phyloP scores from a whole-genome alignment of 2,113 vertebrate genomes.

The Blennius ocellaris region DNA sequence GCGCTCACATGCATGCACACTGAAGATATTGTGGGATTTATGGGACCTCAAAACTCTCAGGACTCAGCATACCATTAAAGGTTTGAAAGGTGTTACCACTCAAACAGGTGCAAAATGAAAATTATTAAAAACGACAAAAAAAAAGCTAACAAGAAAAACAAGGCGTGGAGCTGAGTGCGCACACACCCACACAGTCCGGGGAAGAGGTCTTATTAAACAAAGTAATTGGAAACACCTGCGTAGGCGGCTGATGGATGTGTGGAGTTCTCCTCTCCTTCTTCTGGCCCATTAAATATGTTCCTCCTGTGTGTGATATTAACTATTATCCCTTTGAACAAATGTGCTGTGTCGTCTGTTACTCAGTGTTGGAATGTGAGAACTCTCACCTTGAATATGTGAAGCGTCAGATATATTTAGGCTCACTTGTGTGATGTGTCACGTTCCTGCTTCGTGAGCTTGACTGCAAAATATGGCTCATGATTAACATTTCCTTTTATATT shows the following conservation, averaged over 20 bases:
- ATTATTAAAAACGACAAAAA: too few species aligned
- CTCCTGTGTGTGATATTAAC: neutral
- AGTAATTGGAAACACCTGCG: constrained; percentile 25
- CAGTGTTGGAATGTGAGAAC: neutral
- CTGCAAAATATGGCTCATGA: constrained; percentile 6
- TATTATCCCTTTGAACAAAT: neutral
- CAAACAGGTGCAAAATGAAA: constrained; percentile 13
- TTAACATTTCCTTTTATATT: constrained; percentile 15
- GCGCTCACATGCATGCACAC: neutral
- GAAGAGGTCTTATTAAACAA: constrained; percentile 28
- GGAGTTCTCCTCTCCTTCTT: neutral
- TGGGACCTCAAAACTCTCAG: neutral
- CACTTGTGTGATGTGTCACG: neutral
- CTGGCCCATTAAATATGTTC: constrained; percentile 13
- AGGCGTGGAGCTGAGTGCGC: constrained; percentile 11
- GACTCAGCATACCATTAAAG: neutral
- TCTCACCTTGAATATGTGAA: constrained; percentile 24
- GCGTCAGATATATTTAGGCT: neutral
- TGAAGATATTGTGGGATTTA: constrained; percentile 6
- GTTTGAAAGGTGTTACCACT: neutral
- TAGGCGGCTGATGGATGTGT: constrained; percentile 30
- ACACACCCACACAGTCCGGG: constrained; percentile 24
- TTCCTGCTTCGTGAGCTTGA: neutral
- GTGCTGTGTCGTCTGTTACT: neutral
- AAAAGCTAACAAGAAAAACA: neutral